Evolutionary conservation across 23 tunicate genomes (phyloP), one percentile per base, ranked within the genome.

Genomic region (Ascidia mentula): DNA sequence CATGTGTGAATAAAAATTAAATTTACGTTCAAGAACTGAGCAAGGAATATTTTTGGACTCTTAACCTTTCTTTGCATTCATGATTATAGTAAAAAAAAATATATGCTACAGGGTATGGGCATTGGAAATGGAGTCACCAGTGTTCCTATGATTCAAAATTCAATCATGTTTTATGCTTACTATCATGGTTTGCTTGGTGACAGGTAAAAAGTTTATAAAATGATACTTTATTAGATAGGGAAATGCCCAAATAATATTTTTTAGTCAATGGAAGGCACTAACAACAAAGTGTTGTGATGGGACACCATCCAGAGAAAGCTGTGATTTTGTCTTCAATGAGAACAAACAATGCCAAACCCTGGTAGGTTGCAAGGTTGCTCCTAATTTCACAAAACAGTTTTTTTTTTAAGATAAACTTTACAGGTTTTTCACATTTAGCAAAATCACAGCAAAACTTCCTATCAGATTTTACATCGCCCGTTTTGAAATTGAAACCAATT

Each of bases 151-250:
- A 81, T 71, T 36, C 65, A 81, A 0, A 42, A 81, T 24, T 81
- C 85, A 0, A 36, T 81, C 34, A 69, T 81, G 15, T 81, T 69
- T 81, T 81, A 38, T 81, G 78, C 85, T 33, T 81, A 81, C 60
- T 81, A 71, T 46, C 85, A 81, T 81, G 85, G 85, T 71, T 69
- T 81, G 6, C 34, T 81, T 15, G 85, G 85, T 18, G 85, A 81
- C 37, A 40, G 36, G 85, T 81, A 34, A 30, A n/a, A n/a, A n/a
- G n/a, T n/a, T n/a, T 12, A 9, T 42, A 15, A 42, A 12, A 42
- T 42, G 24, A 53, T 5, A 53, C 2, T 53, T 26, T 53, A 28
- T 53, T 53, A 20, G 65, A 3, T 26, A 1, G 1, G 22, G 7
- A 53, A 53, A 1, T 53, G 15, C 53, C 15, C 15, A 42, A 42